These are phyloP conservation scores for Rugalucina vietnamica DNA, from an alignment of 2,888 invertebrate genomes.

Conservation along the genomic window DNA sequence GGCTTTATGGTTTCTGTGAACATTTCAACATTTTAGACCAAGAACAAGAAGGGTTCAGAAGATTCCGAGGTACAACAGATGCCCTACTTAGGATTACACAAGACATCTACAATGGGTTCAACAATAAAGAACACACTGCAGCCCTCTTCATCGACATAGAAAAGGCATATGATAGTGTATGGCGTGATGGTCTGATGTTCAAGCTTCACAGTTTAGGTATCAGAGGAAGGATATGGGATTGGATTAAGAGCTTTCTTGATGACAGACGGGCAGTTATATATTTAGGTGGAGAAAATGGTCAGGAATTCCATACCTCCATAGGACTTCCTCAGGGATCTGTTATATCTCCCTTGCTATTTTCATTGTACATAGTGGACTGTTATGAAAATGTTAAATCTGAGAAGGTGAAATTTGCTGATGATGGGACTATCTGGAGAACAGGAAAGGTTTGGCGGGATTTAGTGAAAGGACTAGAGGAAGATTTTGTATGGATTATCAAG, in stretches of 20 bases:
- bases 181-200: too few species aligned
- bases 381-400: neutral
- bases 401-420: conserved; percentile 23
- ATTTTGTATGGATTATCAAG: neutral
- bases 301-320: too few species aligned
- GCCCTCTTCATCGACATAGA: conserved; percentile 22
- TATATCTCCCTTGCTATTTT: neutral
- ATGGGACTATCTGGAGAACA: conserved; percentile 11
- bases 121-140: neutral
- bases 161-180: conserved; percentile 27
- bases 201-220: neutral
- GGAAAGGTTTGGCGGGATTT: neutral
- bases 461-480: neutral
- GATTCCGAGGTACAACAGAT: too few species aligned
- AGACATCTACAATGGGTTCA: conserved; percentile 24
- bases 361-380: neutral
- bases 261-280: too few species aligned
- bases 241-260: neutral
- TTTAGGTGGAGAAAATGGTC: too few species aligned
- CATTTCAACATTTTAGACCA: conserved; percentile 13
- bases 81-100: conserved; percentile 18
- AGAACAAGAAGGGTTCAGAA: conserved; percentile 11
- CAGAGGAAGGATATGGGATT: neutral
- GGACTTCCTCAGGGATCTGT: conserved; percentile 19
- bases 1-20: conserved; percentile 4